Base-by-base conservation (phyloP, 2,113 vertebrate genomes). In the Prolemur simus region DNA sequence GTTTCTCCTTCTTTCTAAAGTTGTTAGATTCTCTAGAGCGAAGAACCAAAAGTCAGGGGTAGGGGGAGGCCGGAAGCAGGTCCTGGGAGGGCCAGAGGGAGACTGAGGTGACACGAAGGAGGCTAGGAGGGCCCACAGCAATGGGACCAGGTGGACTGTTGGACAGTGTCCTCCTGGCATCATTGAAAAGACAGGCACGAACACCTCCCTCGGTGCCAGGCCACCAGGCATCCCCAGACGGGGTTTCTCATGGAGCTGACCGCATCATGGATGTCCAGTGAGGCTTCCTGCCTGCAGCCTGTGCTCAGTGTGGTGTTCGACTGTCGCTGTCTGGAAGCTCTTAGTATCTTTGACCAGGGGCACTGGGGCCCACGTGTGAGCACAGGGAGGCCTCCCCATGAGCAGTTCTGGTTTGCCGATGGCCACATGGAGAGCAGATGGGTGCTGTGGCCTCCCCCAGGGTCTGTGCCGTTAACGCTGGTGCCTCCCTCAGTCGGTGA, bases 381-480 rank as follows among this genome's bases (percentile, higher is more conserved):
- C 23, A 3, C 42, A 12, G n/a, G 54, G 11, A 21, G 12, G 25
- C 34, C 42, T 54, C 1, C 1, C n/a, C 1, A 5, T 17, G 63
- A 49, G 34, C 2, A 8, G 11, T 21, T 39, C 27, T 45, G 27
- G 20, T 21, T 9, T n/a, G 60, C 64, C 6, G 37, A 39, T 0
- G 3, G 20, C 29, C 25, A 25, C 27, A 3, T 4, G 29, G 85
- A 63, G 15, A 23, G 3, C 1, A 9, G 3, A 6, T 13, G 52
- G 39, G 15, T 4, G 6, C 74, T 6, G 2, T 0, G 0, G 37
- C n/a, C 25, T 68, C 42, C 66, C 69, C 81, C 25, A 5, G 60
- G n/a, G 25, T 25, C 25, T 32, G 3, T 20, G 8, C 3, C 0
- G 42, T 18, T 0, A 39, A 27, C 3, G 10, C 18, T 8, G 4